Evolutionary conservation across 2,888 invertebrate species (phyloP).

Genomic region (Myopa tessellatipennis): DNA sequence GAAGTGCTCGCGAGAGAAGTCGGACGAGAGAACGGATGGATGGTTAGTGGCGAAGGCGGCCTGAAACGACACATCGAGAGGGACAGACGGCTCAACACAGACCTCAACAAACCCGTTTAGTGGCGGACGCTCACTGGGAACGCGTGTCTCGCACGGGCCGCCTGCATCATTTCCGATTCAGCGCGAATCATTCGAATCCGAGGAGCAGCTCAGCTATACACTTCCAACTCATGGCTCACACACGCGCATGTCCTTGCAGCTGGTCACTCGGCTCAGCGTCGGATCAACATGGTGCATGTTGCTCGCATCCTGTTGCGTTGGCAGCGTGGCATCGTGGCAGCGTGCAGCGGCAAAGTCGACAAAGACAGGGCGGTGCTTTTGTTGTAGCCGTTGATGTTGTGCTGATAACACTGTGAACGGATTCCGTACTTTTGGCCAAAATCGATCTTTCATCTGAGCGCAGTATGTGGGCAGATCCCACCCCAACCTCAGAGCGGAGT

Average conservation of each 20-base stretch:
- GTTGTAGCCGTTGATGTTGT: neutral
- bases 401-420: neutral
- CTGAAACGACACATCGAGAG: neutral
- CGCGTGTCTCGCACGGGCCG: slow-evolving; percentile 22
- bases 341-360: slow-evolving; percentile 10
- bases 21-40: slow-evolving; percentile 36
- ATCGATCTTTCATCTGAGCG: slow-evolving; percentile 26
- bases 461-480: slow-evolving; percentile 13
- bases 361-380: slow-evolving; percentile 8
- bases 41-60: slow-evolving; percentile 40
- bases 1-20: slow-evolving; percentile 41
- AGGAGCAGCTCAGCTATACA: too few relatives aligned
- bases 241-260: neutral
- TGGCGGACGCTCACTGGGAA: neutral
- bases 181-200: neutral
- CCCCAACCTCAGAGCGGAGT: neutral
- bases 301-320: slow-evolving; percentile 8
- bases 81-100: slow-evolving; percentile 46
- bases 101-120: slow-evolving; percentile 35
- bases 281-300: neutral
- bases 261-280: neutral
- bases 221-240: neutral
- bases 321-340: too few relatives aligned
- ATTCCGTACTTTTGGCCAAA: slow-evolving; percentile 18
- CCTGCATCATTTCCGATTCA: neutral